Evolutionary conservation across 2,797 vertebrate genomes (phyloP), one percentile per base, ranked within the genome.

Genomic region (Mionectes olivaceus): DNA sequence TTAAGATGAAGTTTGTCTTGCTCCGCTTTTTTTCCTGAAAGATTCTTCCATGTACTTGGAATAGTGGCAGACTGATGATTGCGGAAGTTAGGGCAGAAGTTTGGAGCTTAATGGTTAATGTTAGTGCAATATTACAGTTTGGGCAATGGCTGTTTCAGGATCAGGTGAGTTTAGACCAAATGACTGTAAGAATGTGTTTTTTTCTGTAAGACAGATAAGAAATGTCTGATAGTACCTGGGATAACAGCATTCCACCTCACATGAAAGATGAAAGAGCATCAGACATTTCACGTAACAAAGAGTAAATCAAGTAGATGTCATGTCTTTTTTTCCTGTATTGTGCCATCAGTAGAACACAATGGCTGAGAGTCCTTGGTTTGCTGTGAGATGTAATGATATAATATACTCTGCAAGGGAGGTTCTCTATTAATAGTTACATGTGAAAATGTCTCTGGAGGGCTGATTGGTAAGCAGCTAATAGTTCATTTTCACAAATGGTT

Each of bases 201-300:
- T 53, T 43, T 37, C 55, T 65, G 10, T 53, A 55, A 64, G 57
- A 25, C 41, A 65, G 68, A 47, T 19, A 41, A 50, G 53, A 46
- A 78, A 60, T 39, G n/a, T 73, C 33, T 60, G 57, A 12, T 21
- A 32, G 41, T 44, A 25, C 44, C 52, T 61, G 56, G 24, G 35
- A 7, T 47, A 52, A 37, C 19, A 73, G 39, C n/a, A 50, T 79
- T 32, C 19, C 46, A 19, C 21, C 76, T 90, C 35, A 44, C 0
- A 0, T 25, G n/a, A 57, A 12, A n/a, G 49, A 41, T 25, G 56
- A 22, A 39, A 33, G 16, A 46, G 49, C 61, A 60, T 56, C 50
- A 47, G 77, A 8, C 12, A 4, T 53, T 43, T 46, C 44, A 22
- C 10, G 16, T 65, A 57, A 57, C 0, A 0, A 61, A 30, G 53